Conservation (phyloP, 2,113 vertebrate genomes). For the Neogale vison region DNA sequence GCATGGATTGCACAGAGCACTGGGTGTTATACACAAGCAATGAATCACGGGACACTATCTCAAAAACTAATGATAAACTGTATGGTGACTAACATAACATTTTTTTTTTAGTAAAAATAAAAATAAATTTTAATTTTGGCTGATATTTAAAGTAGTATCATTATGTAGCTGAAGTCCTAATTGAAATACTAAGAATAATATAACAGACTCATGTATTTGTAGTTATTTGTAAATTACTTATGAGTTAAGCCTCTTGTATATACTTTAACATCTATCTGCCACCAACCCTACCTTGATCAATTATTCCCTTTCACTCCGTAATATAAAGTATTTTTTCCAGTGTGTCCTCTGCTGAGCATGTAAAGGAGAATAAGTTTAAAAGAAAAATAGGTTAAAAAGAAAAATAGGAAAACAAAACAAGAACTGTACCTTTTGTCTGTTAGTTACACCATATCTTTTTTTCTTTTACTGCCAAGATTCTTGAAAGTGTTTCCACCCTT, state of each 20-base stretch:
- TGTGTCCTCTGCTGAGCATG: not conserved
- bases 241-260: not conserved
- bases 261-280: not conserved
- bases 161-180: not conserved
- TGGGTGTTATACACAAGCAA: too few species aligned
- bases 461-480: not conserved
- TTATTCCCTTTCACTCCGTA: not conserved
- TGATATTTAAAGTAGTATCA: not conserved
- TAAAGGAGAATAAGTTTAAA: not conserved
- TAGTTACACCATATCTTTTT: not conserved
- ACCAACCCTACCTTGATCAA: not conserved
- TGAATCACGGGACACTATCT: too few species aligned
- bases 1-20: too few species aligned
- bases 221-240: not conserved
- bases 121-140: not conserved
- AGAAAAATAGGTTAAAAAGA: not conserved
- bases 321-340: not conserved
- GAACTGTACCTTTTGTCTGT: not conserved
- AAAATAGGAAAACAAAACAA: constrained; percentile 13
- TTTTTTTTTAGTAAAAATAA: too few species aligned
- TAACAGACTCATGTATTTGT: not conserved
- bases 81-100: too few species aligned
- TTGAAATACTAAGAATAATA: not conserved
- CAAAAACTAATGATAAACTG: too few species aligned
- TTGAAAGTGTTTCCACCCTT: not conserved